phyloP scores from a whole-genome alignment of 2,888 invertebrate species.

The Microctonus hyperodae region DNA sequence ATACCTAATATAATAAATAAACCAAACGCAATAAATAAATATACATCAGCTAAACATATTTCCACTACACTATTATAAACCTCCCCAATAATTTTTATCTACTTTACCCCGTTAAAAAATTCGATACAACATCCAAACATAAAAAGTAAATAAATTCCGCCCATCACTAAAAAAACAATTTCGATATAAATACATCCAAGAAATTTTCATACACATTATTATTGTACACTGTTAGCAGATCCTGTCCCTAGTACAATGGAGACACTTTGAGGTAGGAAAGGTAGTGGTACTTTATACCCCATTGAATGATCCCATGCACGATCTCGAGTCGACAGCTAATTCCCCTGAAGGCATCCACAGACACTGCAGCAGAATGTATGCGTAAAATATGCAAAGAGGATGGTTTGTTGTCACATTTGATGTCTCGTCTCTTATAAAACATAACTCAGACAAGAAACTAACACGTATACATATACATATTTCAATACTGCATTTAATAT shows the following conservation, averaged over 20 bases:
- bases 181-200: background rate
- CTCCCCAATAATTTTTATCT: too few species aligned
- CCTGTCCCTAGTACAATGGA: too few species aligned
- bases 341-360: background rate
- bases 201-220: background rate
- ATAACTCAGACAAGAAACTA: too few species aligned
- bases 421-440: background rate
- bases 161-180: background rate
- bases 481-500: background rate
- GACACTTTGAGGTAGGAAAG: background rate
- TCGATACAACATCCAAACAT: too few species aligned
- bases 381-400: background rate
- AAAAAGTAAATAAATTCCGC: background rate
- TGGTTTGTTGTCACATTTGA: background rate
- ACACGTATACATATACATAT: background rate
- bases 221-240: too few species aligned
- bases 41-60: too few species aligned
- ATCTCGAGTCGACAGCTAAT: background rate
- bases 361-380: background rate
- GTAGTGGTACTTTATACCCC: background rate
- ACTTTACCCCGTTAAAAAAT: too few species aligned
- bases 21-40: background rate
- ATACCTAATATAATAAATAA: too few species aligned
- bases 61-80: too few species aligned
- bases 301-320: background rate